A percentile compares a stretch with the other conserved stretches of the same genome.
Evolutionary conservation across 1,140 invertebrate species (phyloP).

Genomic region (Manduca sexta): DNA sequence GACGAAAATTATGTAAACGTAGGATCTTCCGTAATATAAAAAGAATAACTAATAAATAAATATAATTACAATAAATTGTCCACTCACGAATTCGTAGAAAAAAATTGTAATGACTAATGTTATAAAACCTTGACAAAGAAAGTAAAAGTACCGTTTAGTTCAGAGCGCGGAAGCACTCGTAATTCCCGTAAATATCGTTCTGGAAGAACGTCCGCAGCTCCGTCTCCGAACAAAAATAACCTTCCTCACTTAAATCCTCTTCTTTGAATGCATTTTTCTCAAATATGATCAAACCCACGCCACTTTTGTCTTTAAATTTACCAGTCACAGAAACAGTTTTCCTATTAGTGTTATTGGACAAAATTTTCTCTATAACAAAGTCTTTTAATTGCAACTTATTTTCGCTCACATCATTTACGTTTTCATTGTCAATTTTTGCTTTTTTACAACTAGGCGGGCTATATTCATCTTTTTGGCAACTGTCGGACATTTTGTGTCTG

Average conservation of each 20-base stretch:
- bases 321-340: slow-evolving; percentile 85
- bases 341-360: slow-evolving; percentile 80
- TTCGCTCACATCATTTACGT: slow-evolving; percentile 65
- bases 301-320: slow-evolving; percentile 75
- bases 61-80: background rate
- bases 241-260: slow-evolving; percentile 74
- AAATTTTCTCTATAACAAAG: slow-evolving; percentile 76
- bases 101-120: background rate
- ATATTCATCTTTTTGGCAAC: slow-evolving; percentile 42
- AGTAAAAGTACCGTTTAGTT: slow-evolving; percentile 77
- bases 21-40: background rate
- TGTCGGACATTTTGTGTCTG: slow-evolving; percentile 64
- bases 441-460: slow-evolving; percentile 50
- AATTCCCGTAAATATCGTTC: slow-evolving; percentile 93
- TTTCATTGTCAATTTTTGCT: slow-evolving; percentile 55
- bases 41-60: background rate
- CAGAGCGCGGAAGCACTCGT: slow-evolving; percentile 78
- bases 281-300: slow-evolving; percentile 83
- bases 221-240: slow-evolving; percentile 76
- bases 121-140: slow-evolving; percentile 6
- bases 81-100: slow-evolving; percentile 4
- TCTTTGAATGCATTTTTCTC: slow-evolving; percentile 90
- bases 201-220: slow-evolving; percentile 77
- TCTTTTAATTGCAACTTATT: slow-evolving; percentile 74
- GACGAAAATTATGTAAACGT: no score